Conservation (phyloP, 2,113 vertebrate species). For the Misgurnus anguillicaudatus region DNA sequence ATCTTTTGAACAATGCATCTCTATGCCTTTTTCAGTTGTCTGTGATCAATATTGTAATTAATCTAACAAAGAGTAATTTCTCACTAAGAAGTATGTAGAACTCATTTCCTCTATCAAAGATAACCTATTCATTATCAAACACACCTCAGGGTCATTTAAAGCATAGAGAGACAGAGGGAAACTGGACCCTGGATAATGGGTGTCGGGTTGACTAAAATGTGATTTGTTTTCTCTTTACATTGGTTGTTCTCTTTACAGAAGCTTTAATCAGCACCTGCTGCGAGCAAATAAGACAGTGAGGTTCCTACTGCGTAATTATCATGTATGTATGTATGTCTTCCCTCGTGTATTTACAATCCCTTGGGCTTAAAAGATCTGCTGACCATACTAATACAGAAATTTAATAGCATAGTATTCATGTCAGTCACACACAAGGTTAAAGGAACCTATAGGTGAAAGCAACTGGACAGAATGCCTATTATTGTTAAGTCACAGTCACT, state of each 20-base stretch:
- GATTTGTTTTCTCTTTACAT: too few species aligned
- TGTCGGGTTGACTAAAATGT: too few species aligned
- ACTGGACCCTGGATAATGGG: too few species aligned
- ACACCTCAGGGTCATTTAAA: too few species aligned
- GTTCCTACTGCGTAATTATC: background rate
- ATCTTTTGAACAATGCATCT: too few species aligned
- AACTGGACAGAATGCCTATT: background rate
- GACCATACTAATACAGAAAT: constrained; percentile 9
- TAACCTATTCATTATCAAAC: too few species aligned
- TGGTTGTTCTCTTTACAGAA: background rate
- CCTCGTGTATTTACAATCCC: constrained; percentile 1
- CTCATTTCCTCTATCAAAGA: too few species aligned
- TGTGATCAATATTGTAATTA: too few species aligned
- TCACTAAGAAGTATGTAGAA: too few species aligned
- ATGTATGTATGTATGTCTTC: background rate
- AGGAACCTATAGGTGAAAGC: background rate
- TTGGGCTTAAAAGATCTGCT: constrained; percentile 8
- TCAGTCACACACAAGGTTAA: background rate
- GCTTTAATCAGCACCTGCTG: constrained; percentile 6
- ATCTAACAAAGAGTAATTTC: too few species aligned
- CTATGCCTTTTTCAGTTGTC: too few species aligned
- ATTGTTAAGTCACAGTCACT: constrained; percentile 1
- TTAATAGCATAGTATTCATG: constrained; percentile 2
- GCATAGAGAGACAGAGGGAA: too few species aligned
- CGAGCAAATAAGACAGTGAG: background rate